Evolutionary conservation across 2,113 vertebrate genomes (phyloP).

Genomic region (Myiopsitta monachus): DNA sequence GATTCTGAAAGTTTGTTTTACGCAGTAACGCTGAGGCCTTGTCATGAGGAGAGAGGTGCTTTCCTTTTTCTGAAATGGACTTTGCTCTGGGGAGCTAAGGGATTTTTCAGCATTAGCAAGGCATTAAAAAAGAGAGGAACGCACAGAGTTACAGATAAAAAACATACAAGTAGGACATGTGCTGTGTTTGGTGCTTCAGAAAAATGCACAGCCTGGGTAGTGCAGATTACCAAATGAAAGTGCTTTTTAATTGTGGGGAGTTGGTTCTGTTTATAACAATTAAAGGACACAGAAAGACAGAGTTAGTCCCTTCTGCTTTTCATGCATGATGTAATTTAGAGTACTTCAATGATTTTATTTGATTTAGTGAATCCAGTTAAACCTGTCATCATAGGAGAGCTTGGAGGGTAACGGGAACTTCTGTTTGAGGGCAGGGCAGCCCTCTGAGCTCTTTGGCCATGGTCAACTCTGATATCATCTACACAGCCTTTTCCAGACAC

Average conservation of each 20-base stretch:
- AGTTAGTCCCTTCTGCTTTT: neutral
- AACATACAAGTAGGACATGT: neutral
- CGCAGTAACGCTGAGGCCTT: neutral
- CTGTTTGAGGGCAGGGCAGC: neutral
- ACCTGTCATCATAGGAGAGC: neutral
- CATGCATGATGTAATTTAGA: neutral
- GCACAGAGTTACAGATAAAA: neutral
- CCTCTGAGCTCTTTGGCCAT: neutral
- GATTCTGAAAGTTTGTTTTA: constrained; percentile 17
- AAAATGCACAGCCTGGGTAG: neutral
- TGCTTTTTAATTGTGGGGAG: neutral
- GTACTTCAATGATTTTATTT: neutral
- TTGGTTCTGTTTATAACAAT: neutral
- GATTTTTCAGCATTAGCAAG: constrained; percentile 10
- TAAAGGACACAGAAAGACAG: neutral
- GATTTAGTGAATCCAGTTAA: neutral
- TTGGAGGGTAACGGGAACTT: neutral
- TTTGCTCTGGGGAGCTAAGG: neutral
- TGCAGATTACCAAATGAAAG: constrained; percentile 25
- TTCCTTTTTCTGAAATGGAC: neutral
- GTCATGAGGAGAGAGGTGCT: neutral
- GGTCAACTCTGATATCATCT: neutral
- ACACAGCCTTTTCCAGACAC: neutral
- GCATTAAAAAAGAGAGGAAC: neutral
- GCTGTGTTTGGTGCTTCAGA: constrained; percentile 11